Base-by-base conservation (phyloP, 30 jellyfish, hydroid and myxozoan genomes). In the Pseudorhiza aurosa region DNA sequence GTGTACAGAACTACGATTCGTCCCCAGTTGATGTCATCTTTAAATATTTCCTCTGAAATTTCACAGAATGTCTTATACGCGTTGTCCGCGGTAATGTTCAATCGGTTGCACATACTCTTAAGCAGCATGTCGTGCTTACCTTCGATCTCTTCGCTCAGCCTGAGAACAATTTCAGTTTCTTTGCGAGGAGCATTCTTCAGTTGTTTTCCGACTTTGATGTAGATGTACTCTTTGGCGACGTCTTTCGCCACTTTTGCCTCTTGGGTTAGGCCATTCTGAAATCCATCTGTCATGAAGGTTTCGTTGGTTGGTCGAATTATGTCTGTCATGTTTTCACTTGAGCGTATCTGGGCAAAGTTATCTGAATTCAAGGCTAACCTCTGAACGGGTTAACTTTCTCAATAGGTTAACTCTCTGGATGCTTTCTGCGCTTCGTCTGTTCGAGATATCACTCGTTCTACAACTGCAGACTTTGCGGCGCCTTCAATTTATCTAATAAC, bases 221-320 rank as follows among this genome's bases (percentile, higher is more conserved):
- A 65, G 42, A 93, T 75, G 64, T 77, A 76, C 83, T 93, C 97
- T 46, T 47, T 64, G 18, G 99, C 97, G 29, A 93, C 65, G 25
- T 93, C 99, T 77, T 87, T 93, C n/a, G 97, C 99, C 32, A 93
- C 85, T 64, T 82, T 93, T 2, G 95, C 97, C 75, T 93, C 99
- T 19, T 84, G 88, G 4, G 95, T 53, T 31, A 37, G 81, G 25
- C 88, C 72, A 37, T 72, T 72, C 72, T 84, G 95, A 62, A 3
- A 65, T 11, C 81, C 40, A 46, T 71, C 95, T 0, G 94, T 4
- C 19, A 58, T 58, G 77, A 84, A 84, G 3, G 77, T 56, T 33
- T 84, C 95, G 53, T 47, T 70, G 1, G 62, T 55, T 18, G 76
- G 83, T 31, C 74, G 75, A 18, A 83, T 59, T 12, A 83, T 62